Conservation (phyloP, 2,113 vertebrate species). For the Empidonax traillii region DNA sequence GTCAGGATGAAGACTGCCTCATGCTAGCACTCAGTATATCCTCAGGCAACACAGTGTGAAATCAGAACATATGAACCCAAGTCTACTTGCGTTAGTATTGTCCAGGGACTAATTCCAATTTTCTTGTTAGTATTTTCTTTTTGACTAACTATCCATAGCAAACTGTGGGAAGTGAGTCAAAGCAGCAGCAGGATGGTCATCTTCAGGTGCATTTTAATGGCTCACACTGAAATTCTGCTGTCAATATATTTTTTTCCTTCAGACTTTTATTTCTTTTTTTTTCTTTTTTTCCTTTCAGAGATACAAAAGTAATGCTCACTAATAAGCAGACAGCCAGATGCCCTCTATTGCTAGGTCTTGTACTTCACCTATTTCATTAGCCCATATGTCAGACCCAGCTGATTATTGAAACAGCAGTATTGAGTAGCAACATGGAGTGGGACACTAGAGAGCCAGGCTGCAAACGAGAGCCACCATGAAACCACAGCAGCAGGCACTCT, state of each 20-base stretch:
- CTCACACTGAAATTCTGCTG: background rate
- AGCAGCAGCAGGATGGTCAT: background rate
- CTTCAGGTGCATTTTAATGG: conserved; percentile 13
- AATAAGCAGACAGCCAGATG: background rate
- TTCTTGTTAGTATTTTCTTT: background rate
- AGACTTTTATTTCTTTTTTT: background rate
- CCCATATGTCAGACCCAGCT: fast-evolving
- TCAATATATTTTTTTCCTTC: background rate
- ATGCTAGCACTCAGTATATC: background rate
- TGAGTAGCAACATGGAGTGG: background rate
- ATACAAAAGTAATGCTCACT: background rate
- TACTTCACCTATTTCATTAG: background rate
- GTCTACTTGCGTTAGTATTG: background rate
- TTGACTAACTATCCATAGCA: background rate
- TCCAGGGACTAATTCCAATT: conserved; percentile 15
- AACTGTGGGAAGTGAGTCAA: background rate
- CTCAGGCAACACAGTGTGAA: background rate
- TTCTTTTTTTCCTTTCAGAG: background rate
- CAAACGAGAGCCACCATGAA: background rate
- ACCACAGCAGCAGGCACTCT: background rate
- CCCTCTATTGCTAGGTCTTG: background rate
- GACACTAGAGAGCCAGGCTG: background rate
- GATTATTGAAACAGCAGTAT: background rate
- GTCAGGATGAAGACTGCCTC: background rate
- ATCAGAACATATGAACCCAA: background rate